Percentiles rank a stretch among this genome's conserved stretches.
These are phyloP conservation scores for Meta bourneti DNA, from an alignment of 2,888 invertebrate species.

Conservation along the genomic window DNA sequence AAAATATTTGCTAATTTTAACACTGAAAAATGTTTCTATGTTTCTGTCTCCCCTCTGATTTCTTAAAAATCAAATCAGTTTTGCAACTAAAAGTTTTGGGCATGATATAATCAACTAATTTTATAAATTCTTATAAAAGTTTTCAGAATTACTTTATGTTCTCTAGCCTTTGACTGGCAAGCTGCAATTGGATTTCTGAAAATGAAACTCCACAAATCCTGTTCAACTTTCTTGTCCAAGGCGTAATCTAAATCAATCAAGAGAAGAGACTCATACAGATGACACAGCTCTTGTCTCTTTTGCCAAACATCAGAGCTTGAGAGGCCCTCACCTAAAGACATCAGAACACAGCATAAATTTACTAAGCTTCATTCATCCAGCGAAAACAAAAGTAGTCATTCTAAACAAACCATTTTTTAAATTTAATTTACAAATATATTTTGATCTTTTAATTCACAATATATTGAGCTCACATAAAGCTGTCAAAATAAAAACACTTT, in stretches of 20 bases:
- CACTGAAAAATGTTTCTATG: too few species aligned
- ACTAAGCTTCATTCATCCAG: neutral
- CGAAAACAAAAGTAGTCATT: neutral
- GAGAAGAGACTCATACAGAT: slow-evolving; percentile 87
- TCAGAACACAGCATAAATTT: neutral
- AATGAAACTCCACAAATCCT: slow-evolving; percentile 92
- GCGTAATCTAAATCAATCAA: slow-evolving; percentile 92
- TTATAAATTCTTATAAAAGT: neutral
- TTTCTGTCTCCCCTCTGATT: too few species aligned
- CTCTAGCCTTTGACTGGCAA: slow-evolving; percentile 88
- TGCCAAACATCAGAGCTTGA: slow-evolving; percentile 60
- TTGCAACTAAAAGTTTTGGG: neutral
- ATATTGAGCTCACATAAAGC: neutral
- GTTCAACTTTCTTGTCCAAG: slow-evolving; percentile 92
- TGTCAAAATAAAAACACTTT: neutral
- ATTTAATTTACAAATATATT: neutral
- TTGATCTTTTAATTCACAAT: neutral
- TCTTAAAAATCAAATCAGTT: neutral
- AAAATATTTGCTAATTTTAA: too few species aligned
- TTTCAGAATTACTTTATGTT: slow-evolving; percentile 85
- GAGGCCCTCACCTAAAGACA: slow-evolving; percentile 66
- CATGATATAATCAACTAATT: neutral
- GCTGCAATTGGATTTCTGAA: slow-evolving; percentile 92
- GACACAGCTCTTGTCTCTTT: slow-evolving; percentile 82
- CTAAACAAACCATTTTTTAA: neutral